These are phyloP conservation scores for Anarsia innoxiella DNA, from an alignment of 2,888 invertebrate genomes.

Conservation along the genomic window DNA sequence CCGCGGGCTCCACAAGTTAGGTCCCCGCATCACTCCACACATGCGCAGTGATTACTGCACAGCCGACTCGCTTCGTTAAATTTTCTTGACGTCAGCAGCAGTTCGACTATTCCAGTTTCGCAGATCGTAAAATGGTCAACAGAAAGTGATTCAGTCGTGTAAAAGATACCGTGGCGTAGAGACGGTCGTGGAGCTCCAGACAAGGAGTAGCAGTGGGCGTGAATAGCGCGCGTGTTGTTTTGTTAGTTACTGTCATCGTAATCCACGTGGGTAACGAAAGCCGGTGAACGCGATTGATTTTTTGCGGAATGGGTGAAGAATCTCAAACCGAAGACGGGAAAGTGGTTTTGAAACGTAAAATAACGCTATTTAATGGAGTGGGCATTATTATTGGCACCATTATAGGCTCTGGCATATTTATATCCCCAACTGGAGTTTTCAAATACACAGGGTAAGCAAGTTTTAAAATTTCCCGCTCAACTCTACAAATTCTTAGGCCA, in stretches of 20 bases:
- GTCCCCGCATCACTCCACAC: slow-evolving; percentile 13
- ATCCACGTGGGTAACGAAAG: slow-evolving; percentile 54
- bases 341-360: slow-evolving; percentile 85
- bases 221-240: slow-evolving; percentile 16
- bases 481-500: too few species aligned
- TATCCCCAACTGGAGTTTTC: slow-evolving; percentile 90
- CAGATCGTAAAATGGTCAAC: slow-evolving; percentile 58
- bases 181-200: slow-evolving; percentile 25
- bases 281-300: slow-evolving; percentile 59
- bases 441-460: slow-evolving; percentile 76
- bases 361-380: slow-evolving; percentile 90
- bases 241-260: slow-evolving; percentile 23
- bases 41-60: slow-evolving; percentile 31
- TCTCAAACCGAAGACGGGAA: slow-evolving; percentile 63
- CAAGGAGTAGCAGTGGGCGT: slow-evolving; percentile 22
- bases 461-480: slow-evolving; percentile 39
- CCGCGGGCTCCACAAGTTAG: slow-evolving; percentile 14
- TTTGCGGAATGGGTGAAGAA: slow-evolving; percentile 69
- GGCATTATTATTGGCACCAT: slow-evolving; percentile 92
- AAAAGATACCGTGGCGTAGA: slow-evolving; percentile 37
- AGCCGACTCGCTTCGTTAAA: slow-evolving; percentile 31
- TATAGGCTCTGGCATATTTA: slow-evolving; percentile 94
- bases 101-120: slow-evolving; percentile 47
- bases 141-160: slow-evolving; percentile 60
- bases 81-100: slow-evolving; percentile 38